These are phyloP conservation scores for Oscheius sp. DNA, from an alignment of 1,140 invertebrate species.

Conservation along the genomic window DNA sequence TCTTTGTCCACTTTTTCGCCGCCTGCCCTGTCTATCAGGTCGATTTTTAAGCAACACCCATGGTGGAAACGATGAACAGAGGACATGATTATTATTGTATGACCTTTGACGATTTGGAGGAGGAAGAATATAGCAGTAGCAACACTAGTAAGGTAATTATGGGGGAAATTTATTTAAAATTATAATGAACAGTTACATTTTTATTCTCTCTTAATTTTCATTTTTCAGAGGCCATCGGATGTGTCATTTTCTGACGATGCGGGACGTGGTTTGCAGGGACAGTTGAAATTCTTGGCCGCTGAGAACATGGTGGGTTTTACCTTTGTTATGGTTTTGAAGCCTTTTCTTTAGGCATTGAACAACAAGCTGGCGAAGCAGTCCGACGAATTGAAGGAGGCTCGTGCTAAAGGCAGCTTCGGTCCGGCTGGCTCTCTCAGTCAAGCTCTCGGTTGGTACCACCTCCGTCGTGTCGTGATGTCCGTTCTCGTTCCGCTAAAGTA, in stretches of 20 bases:
- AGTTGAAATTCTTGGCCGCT: conserved; percentile 10
- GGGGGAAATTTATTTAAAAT: no score
- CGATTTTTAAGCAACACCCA: neutral
- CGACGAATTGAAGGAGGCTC: conserved; percentile 47
- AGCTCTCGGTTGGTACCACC: no score
- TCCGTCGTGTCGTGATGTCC: no score
- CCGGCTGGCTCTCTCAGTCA: no score
- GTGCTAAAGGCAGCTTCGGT: no score
- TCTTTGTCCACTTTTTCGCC: conserved; percentile 7
- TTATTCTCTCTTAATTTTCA: neutral
- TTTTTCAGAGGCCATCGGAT: conserved; percentile 3
- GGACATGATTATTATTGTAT: conserved; percentile 30
- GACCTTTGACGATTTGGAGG: conserved; percentile 32
- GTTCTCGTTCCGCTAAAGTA: no score
- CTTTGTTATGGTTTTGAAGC: neutral
- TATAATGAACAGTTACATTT: neutral
- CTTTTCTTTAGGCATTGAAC: conserved; percentile 46
- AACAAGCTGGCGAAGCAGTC: conserved; percentile 47
- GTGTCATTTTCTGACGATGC: no score
- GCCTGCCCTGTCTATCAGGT: neutral
- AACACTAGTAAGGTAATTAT: conserved; percentile 5
- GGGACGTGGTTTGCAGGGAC: conserved; percentile 14
- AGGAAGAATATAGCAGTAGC: conserved; percentile 22
- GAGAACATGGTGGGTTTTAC: conserved; percentile 26
- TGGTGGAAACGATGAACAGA: neutral